These are phyloP conservation scores for Bothrops jararaca DNA, from an alignment of 2,113 vertebrate species.

Conservation along the genomic window DNA sequence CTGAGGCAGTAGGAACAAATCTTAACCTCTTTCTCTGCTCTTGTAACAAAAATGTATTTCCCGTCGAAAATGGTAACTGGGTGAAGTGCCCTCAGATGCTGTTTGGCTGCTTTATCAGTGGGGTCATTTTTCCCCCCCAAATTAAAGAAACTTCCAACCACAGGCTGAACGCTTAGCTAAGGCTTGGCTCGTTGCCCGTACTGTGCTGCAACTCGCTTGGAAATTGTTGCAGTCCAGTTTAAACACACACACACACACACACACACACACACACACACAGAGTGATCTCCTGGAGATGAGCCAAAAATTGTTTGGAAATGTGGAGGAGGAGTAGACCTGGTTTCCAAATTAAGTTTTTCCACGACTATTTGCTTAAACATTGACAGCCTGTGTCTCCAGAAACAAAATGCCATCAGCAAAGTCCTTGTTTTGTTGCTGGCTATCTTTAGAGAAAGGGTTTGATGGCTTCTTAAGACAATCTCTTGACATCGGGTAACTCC, in stretches of 20 bases:
- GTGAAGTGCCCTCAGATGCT: neutral
- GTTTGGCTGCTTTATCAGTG: neutral
- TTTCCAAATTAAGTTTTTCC: constrained; percentile 36
- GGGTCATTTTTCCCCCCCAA: neutral
- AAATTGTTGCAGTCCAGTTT: neutral
- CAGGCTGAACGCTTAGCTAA: neutral
- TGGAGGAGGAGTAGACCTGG: constrained; percentile 25
- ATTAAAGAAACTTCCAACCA: neutral
- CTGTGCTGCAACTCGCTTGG: constrained; percentile 15
- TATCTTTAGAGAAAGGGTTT: neutral
- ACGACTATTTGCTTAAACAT: constrained; percentile 36
- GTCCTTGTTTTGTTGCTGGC: constrained; percentile 9
- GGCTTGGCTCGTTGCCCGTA: neutral
- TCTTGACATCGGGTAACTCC: constrained; percentile 21
- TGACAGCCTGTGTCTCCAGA: constrained; percentile 14
- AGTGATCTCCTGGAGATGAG: constrained; percentile 39
- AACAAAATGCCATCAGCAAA: constrained; percentile 31
- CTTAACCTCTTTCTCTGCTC: neutral
- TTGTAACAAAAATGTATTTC: neutral
- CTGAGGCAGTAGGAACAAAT: neutral
- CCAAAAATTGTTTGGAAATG: constrained; percentile 45
- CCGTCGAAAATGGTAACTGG: neutral
- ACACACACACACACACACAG: neutral
- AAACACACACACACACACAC: neutral
- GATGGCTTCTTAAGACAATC: constrained; percentile 25